Conservation (phyloP, 2,888 invertebrate genomes). For the Hanleya hanleyi region DNA sequence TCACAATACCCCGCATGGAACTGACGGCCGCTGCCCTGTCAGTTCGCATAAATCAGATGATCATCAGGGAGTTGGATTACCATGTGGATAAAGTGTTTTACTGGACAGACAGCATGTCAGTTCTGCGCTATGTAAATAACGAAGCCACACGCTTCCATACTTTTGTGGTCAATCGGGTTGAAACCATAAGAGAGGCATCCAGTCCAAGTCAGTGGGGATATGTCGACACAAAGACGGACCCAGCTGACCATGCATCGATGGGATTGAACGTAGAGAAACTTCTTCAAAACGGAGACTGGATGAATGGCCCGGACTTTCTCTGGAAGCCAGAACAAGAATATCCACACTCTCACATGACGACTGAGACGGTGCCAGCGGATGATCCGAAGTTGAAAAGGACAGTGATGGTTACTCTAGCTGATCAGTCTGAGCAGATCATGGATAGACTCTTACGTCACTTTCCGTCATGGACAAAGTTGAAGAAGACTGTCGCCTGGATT, state of each 20-base stretch:
- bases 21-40: constrained; percentile 30
- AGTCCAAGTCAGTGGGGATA: constrained; percentile 12
- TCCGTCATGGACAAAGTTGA: not conserved
- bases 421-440: not conserved
- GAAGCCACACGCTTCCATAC: constrained; percentile 30
- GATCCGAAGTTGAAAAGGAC: not conserved
- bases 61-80: constrained; percentile 18
- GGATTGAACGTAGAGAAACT: constrained; percentile 8
- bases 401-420: not conserved
- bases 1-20: constrained; percentile 34
- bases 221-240: constrained; percentile 8
- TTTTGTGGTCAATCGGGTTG: constrained; percentile 33
- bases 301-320: constrained; percentile 24
- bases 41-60: constrained; percentile 10
- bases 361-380: too few species aligned
- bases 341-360: not conserved
- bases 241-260: constrained; percentile 23
- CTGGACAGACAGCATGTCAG: constrained; percentile 25
- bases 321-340: constrained; percentile 11
- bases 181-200: constrained; percentile 24
- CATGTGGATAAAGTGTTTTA: constrained; percentile 8
- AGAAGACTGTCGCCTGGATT: not conserved
- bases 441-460: not conserved
- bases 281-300: constrained; percentile 10
- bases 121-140: constrained; percentile 24